Conservation (phyloP, 2,797 vertebrate species). For the Myripristis jacobus region DNA sequence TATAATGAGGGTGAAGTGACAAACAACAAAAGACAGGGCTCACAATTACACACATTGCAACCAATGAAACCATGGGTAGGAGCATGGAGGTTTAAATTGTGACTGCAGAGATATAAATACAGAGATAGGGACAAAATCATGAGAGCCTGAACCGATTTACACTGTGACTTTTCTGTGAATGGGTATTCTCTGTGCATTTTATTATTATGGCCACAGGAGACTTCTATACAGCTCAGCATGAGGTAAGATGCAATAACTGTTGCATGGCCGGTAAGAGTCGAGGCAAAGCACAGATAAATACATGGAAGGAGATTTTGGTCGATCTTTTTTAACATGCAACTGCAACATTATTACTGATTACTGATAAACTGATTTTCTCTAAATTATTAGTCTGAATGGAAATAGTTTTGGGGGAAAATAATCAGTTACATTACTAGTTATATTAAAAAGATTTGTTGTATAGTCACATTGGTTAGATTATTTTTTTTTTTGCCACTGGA, state of each 20-base stretch:
- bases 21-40: slow-evolving; percentile 34
- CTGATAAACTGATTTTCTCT: background rate
- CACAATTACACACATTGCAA: slow-evolving; percentile 34
- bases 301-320: slow-evolving; percentile 2
- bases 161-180: slow-evolving; percentile 35
- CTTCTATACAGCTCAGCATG: slow-evolving; percentile 11
- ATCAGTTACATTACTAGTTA: no score
- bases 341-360: slow-evolving; percentile 22
- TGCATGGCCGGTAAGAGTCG: slow-evolving; percentile 25
- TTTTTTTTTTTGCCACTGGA: slow-evolving; percentile 42
- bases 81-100: slow-evolving; percentile 18
- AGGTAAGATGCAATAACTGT: slow-evolving; percentile 28
- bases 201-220: slow-evolving; percentile 15
- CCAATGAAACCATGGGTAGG: slow-evolving; percentile 26
- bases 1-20: slow-evolving; percentile 42
- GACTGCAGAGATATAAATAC: slow-evolving; percentile 37
- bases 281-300: slow-evolving; percentile 19
- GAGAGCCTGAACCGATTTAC: slow-evolving; percentile 45
- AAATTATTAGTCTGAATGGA: slow-evolving; percentile 12
- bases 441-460: slow-evolving; percentile 21
- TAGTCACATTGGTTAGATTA: slow-evolving; percentile 18
- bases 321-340: slow-evolving; percentile 1
- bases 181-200: slow-evolving; percentile 34
- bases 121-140: slow-evolving; percentile 43
- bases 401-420: background rate